These are phyloP conservation scores for Diplodus sargus DNA, from an alignment of 2,797 vertebrate genomes.

Conservation along the genomic window DNA sequence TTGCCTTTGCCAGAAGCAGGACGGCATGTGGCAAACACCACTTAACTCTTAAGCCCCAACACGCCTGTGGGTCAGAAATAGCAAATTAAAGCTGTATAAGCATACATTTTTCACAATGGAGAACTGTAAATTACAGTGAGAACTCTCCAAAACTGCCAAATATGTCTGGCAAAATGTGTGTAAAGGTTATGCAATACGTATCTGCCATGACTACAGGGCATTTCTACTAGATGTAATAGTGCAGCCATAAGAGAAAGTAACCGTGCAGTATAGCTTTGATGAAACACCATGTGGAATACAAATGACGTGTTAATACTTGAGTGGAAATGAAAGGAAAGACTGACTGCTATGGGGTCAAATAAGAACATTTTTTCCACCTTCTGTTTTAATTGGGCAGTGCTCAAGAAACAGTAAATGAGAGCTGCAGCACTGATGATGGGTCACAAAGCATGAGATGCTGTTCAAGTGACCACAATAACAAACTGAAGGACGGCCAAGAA, in stretches of 20 bases:
- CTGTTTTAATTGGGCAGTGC: not conserved
- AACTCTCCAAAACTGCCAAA: not conserved
- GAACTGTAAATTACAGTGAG: not conserved
- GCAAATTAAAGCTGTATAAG: not conserved
- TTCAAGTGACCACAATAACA: constrained; percentile 28
- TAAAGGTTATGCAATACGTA: not conserved
- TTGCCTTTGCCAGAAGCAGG: not conserved
- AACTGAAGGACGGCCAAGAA: constrained; percentile 49
- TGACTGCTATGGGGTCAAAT: not conserved
- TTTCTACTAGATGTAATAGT: not conserved
- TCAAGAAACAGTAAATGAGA: not conserved
- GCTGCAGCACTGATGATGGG: not conserved
- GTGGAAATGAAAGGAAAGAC: not conserved
- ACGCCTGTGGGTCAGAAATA: not conserved
- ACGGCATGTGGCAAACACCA: not conserved
- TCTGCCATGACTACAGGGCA: not conserved
- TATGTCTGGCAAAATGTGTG: too few relatives aligned
- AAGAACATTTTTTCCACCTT: not conserved
- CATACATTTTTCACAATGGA: not conserved
- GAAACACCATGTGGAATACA: too few relatives aligned
- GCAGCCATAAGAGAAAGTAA: not conserved
- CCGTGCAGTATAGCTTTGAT: too few relatives aligned
- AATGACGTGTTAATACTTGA: not conserved
- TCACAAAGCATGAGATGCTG: constrained; percentile 14
- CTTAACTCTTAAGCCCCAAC: not conserved